Evolutionary conservation across 2,888 invertebrate genomes (phyloP), one percentile per base, ranked within the genome.

Genomic region (Branchellion lobata): DNA sequence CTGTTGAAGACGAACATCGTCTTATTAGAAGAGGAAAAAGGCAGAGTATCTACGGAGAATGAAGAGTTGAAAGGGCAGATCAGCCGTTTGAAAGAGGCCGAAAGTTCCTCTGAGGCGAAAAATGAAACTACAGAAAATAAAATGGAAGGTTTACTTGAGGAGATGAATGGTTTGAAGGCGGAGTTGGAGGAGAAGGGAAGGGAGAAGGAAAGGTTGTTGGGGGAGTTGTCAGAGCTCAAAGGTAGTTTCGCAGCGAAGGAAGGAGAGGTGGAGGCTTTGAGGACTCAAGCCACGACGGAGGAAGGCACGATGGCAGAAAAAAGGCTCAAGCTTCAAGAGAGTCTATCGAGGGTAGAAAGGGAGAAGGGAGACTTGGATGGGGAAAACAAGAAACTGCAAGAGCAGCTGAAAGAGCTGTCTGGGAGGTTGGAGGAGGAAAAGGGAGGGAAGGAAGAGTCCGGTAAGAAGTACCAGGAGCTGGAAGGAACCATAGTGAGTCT

Each of bases 391-490:
- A 34, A 69, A 31, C 14, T 33, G 27, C 11, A 69, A 69, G 34
- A 34, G 14, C 5, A 31, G 27, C 8, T 3, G 27, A n/a, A 69
- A 18, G 27, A 29, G 5, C 3, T 31, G 33, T 21, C 27, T 24
- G 27, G 74, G 18, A 85, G 89, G 87, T 85, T 89, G 33, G 92
- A 93, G 84, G 96, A 98, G 89, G 90, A 97, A 40, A 96, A 98
- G 89, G 94, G 95, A 11, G 95, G 97, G 84, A 97, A 98, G 84
- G 95, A 94, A 36, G 96, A 96, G 86, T 93, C 96, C 92, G 95
- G 96, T 88, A 91, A 91, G 83, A 96, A 96, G 88, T 95, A 95
- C 86, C 93, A 94, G 85, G 92, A 92, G 83, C 90, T 96, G 0
- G 90, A 92, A 86, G 91, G 92, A 76, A 90, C 93, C 84, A 91